phyloP scores from a whole-genome alignment of 2,797 vertebrate genomes.

The Intellagama lesueurii region DNA sequence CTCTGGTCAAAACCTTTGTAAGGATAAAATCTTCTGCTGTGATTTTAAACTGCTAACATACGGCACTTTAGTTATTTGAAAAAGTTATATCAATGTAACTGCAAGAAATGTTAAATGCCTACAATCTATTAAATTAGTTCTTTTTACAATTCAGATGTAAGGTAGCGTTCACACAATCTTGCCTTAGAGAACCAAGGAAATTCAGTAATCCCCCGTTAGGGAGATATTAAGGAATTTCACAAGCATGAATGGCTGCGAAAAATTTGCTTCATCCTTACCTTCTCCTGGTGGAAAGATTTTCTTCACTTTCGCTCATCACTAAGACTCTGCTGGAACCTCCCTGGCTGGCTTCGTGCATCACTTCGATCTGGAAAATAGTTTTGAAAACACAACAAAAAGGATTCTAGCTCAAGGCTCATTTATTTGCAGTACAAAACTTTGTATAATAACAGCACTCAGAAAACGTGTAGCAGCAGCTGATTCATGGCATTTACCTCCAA shows the following conservation, averaged over 20 bases:
- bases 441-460: background rate
- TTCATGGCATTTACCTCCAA: background rate
- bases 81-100: no score
- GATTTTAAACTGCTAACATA: no score
- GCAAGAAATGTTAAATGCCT: no score
- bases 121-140: background rate
- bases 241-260: background rate
- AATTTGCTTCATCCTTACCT: constrained; percentile 80
- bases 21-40: no score
- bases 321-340: constrained; percentile 84
- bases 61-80: background rate
- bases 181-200: background rate
- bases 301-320: constrained; percentile 85
- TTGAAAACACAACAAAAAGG: constrained; percentile 8
- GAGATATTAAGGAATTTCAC: background rate
- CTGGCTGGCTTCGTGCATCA: constrained; percentile 90
- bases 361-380: constrained; percentile 86
- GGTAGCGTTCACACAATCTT: background rate
- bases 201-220: background rate
- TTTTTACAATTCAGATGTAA: background rate
- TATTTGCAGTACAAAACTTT: background rate
- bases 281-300: constrained; percentile 86
- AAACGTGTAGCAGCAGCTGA: background rate
- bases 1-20: no score
- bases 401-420: constrained; percentile 7